Evolutionary conservation across 2,113 vertebrate genomes (phyloP).

Genomic region (Hepsetus odoe): DNA sequence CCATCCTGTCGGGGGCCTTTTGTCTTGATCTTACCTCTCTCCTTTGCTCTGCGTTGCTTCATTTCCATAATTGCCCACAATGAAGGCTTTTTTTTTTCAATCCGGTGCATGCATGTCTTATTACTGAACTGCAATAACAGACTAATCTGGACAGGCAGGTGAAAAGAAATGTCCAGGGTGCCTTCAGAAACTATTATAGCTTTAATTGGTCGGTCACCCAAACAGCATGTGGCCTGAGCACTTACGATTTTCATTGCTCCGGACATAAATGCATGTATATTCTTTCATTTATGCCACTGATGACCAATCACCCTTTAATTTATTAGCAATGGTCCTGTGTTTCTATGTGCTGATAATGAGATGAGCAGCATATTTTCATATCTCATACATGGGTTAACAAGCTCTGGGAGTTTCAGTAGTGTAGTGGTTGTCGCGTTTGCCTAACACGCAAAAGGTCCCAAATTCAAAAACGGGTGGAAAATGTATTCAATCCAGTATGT

Average conservation of each 20-base stretch:
- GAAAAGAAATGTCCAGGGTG: conserved; percentile 10
- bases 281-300: background rate
- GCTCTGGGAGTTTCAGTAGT: too few species aligned
- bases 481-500: too few species aligned
- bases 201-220: conserved; percentile 6
- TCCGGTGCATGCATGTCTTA: conserved; percentile 39
- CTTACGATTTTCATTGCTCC: background rate
- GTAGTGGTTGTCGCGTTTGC: too few species aligned
- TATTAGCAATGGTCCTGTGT: too few species aligned
- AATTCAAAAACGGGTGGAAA: too few species aligned
- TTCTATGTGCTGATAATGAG: too few species aligned
- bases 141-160: conserved; percentile 20
- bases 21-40: conserved; percentile 55
- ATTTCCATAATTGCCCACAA: conserved; percentile 54
- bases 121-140: conserved; percentile 18
- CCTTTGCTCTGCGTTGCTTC: conserved; percentile 36
- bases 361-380: background rate
- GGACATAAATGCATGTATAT: background rate
- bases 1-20: conserved; percentile 53
- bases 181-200: conserved; percentile 16
- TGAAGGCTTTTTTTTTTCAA: conserved; percentile 17
- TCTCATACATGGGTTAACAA: too few species aligned
- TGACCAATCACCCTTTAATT: background rate
- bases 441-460: too few species aligned
- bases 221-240: background rate